phyloP scores from a whole-genome alignment of 2,797 vertebrate species.

The Alfaro cultratus region DNA sequence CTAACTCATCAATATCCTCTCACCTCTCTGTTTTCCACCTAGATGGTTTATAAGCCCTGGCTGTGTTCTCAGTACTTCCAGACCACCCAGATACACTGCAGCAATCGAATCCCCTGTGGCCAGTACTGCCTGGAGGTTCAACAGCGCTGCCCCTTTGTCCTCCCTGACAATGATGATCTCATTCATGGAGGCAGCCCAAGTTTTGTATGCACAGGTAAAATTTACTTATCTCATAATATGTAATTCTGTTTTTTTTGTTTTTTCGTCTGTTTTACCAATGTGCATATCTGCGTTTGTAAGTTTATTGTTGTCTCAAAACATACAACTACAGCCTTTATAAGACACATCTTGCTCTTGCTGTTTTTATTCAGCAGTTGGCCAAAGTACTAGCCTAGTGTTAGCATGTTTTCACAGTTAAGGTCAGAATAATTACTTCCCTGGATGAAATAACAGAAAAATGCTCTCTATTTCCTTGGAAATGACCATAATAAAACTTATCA shows the following conservation, averaged over 20 bases:
- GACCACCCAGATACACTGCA: conserved; percentile 97
- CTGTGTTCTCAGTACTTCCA: conserved; percentile 99
- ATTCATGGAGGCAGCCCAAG: conserved; percentile 98
- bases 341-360: neutral
- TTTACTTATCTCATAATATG: no score
- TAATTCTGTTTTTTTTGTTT: neutral
- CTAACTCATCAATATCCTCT: conserved; percentile 61
- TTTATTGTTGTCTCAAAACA: neutral
- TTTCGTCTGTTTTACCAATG: neutral
- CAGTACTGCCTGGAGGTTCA: conserved; percentile 99
- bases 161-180: conserved; percentile 98
- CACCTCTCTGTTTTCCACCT: conserved; percentile 60
- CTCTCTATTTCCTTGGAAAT: no score
- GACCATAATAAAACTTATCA: no score
- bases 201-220: conserved; percentile 99
- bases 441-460: neutral
- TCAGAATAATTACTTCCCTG: neutral
- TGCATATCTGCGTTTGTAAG: neutral
- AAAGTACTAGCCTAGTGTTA: neutral
- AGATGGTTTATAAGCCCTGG: conserved; percentile 99
- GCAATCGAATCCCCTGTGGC: conserved; percentile 97
- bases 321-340: neutral
- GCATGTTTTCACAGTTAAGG: neutral
- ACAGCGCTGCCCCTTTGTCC: conserved; percentile 96
- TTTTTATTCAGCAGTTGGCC: neutral